Base-by-base conservation (phyloP, 1,140 invertebrate genomes). In the Ganaspis sp. region DNA sequence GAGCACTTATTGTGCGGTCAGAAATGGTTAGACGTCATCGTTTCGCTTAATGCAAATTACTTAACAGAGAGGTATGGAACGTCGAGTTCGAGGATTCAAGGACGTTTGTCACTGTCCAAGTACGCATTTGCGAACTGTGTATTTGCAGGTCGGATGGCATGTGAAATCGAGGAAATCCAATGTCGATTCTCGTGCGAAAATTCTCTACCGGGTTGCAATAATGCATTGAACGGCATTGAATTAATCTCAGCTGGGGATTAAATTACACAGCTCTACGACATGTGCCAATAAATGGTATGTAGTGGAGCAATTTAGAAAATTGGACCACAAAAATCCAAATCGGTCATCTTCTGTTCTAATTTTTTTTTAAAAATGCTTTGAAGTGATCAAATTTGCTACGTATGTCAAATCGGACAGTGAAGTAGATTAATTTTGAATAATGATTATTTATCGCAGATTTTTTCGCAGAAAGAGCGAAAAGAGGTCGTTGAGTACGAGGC, bases 71-170 rank as follows among this genome's bases (percentile, higher is more conserved):
- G 73, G 69, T 34, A 74, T 53, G 42, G 69, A 54, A 54, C 72
- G 76, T 74, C 49, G 76, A 11, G 38, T 64, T 40, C 69, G 72
- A 78, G 72, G 64, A 74, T 78, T 78, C 72, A 26, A 26, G 54
- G 54, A 29, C 76, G 45, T 77, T 77, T 77, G 76, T 77, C 71
- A 77, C 71, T 77, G 76, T 70, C 72, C 69, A 34, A 58, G 40
- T 29, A 69, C 64, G 64, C 72, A 73, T 77, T 77, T 73, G 69
- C 70, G 45, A 23, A 29, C 54, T 64, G 54, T 64, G 12, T 64
- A 64, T 15, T 29, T 64, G 54, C 54, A 26, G 23, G 11, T 23
- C 9, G 21, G 12, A 15, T 64, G 54, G 54, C 54, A 29, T 64
- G 54, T 29, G 54, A 64, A 64, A 29, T 64, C 54, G 54, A 64